Base-by-base conservation (phyloP, 2,797 vertebrate species). In the Coendou prehensilis region DNA sequence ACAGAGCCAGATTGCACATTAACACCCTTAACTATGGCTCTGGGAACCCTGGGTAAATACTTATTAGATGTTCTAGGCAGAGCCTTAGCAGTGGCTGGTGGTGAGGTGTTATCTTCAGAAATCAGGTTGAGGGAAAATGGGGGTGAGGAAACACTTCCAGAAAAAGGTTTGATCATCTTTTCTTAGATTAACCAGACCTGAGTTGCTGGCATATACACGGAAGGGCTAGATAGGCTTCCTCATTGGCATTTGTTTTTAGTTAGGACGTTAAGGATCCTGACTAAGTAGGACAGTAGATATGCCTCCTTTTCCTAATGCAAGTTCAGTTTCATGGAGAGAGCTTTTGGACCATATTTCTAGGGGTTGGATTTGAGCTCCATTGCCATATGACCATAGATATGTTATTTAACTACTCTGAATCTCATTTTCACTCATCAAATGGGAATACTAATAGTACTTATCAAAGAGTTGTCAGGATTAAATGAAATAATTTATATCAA, bases 21-120 rank as follows among this genome's bases (percentile, higher is more conserved):
- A 96, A 97, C 61, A 67, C 79, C 93, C 92, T 97, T 97, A 97
- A 97, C 75, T 95, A 57, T 26, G 92, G 85, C 95, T 95, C 93
- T 95, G 88, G 96, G 96, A 95, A 56, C 93, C 79, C 92, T 89
- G 85, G 88, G 92, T 93, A 97, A 96, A 97, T 88, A 96, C 63
- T 96, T 96, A 93, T 87, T 97, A 94, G 93, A 92, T 96, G 95
- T 94, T 94, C 89, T 95, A 94, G 85, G 87, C 93, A 97, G 67
- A 93, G 73, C 83, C 81, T 89, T 88, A 91, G 86, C 41, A 45
- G 86, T 94, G 63, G 79, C 80, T 94, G n/a, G 33, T 92, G 85
- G 71, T 92, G 59, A 87, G 54, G 76, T 71, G 41, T 92, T 93
- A 71, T 90, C 87, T 96, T 94, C 89, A 96, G 86, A 97, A 95